phyloP scores from a whole-genome alignment of 2,888 invertebrate species.

The Campopleginae sp. region DNA sequence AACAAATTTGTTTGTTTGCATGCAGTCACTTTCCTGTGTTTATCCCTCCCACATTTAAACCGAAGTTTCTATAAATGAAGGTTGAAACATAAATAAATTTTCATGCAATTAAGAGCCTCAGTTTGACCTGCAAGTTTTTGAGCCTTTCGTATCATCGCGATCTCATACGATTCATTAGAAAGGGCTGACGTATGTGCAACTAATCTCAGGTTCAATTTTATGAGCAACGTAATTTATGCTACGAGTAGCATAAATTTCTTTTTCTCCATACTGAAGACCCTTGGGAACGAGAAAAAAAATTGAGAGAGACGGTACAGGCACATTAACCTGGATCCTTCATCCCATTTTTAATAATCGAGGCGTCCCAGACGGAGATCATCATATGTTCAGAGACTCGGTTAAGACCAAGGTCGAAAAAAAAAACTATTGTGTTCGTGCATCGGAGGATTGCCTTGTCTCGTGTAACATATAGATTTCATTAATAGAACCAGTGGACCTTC shows the following conservation, averaged over 20 bases:
- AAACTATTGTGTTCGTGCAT: conserved; percentile 3
- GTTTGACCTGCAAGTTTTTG: background rate
- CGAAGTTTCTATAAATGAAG: background rate
- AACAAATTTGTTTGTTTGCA: background rate
- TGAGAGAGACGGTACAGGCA: conserved; percentile 2
- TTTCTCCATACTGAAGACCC: conserved; percentile 8
- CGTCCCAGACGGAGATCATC: conserved; percentile 33
- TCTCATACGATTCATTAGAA: conserved; percentile 25
- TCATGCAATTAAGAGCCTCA: conserved; percentile 30
- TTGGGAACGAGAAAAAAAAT: conserved; percentile 10
- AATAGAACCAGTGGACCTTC: conserved; percentile 30
- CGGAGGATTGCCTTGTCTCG: background rate
- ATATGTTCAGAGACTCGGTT: conserved; percentile 41
- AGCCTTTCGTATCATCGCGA: conserved; percentile 19
- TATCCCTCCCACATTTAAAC: background rate
- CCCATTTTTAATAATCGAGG: conserved; percentile 33
- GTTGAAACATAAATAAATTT: conserved; percentile 9
- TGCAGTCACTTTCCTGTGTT: background rate
- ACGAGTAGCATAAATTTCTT: conserved; percentile 11
- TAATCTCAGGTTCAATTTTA: conserved; percentile 12
- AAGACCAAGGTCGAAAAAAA: conserved; percentile 8
- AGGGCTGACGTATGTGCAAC: conserved; percentile 12
- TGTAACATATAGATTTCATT: conserved; percentile 30
- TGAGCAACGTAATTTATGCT: conserved; percentile 23
- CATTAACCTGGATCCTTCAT: conserved; percentile 33